Evolutionary conservation across 2,888 invertebrate genomes (phyloP).

Genomic region (Abrostola triplasia): DNA sequence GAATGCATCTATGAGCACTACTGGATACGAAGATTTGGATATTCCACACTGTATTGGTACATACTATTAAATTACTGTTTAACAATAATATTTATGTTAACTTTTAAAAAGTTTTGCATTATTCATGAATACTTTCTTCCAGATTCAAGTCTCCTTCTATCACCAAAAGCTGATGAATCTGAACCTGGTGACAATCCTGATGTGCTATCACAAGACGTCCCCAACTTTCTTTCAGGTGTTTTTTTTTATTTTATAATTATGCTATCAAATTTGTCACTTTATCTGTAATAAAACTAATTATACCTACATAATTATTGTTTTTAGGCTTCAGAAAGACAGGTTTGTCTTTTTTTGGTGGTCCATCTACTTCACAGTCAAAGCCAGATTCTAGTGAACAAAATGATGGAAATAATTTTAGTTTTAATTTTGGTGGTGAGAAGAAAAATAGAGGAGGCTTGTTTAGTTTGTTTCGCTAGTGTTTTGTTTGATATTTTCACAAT

Average conservation of each 20-base stretch:
- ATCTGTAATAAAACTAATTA: background rate
- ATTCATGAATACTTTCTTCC: conserved; percentile 35
- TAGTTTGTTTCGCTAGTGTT: conserved; percentile 71
- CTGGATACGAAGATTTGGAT: conserved; percentile 76
- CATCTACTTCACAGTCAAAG: conserved; percentile 60
- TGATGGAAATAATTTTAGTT: conserved; percentile 71
- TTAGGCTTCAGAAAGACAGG: conserved; percentile 77
- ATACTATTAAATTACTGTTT: background rate
- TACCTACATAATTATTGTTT: conserved; percentile 23
- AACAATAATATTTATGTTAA: too few relatives aligned
- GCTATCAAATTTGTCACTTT: background rate
- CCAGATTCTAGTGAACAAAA: conserved; percentile 60
- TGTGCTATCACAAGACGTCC: conserved; percentile 72
- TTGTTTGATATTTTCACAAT: conserved; percentile 22
- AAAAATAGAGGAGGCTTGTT: conserved; percentile 77
- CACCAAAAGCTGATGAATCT: conserved; percentile 77
- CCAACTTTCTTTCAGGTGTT: conserved; percentile 79
- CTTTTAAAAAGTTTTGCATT: too few relatives aligned
- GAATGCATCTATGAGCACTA: conserved; percentile 76
- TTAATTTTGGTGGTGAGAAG: conserved; percentile 78
- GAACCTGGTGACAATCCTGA: conserved; percentile 62
- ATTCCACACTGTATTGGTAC: conserved; percentile 77
- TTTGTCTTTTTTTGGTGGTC: conserved; percentile 74
- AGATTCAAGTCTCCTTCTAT: conserved; percentile 80
- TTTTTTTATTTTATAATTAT: background rate